Evolutionary conservation across 2,888 invertebrate genomes (phyloP).

Genomic region (Athrips mouffetella): DNA sequence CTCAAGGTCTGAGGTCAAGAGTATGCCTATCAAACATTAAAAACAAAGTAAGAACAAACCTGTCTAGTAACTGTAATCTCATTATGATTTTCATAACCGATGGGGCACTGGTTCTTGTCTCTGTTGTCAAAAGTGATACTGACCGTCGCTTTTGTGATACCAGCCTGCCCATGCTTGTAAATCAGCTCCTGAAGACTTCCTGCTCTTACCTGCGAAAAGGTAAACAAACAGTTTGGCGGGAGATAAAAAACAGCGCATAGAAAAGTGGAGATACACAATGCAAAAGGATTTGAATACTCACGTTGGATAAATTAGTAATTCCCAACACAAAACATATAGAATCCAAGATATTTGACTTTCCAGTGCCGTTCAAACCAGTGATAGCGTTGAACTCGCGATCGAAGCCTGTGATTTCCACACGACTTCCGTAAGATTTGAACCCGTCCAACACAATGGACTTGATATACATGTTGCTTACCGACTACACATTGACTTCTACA

Average conservation of each 20-base stretch:
- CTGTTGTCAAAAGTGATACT: conserved; percentile 97
- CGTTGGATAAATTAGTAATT: conserved; percentile 93
- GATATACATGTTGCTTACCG: conserved; percentile 84
- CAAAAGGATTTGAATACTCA: conserved; percentile 72
- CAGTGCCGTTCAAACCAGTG: conserved; percentile 98
- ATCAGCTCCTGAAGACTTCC: conserved; percentile 95
- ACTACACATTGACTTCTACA: conserved; percentile 16
- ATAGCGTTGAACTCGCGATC: conserved; percentile 98
- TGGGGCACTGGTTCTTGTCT: conserved; percentile 88
- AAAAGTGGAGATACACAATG: conserved; percentile 10
- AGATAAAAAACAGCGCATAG: background rate
- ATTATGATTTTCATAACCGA: conserved; percentile 93
- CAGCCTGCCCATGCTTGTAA: conserved; percentile 98
- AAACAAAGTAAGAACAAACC: conserved; percentile 41
- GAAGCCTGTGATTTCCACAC: conserved; percentile 94
- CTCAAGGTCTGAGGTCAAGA: background rate
- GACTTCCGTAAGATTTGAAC: conserved; percentile 97
- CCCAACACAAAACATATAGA: conserved; percentile 98
- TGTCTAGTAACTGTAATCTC: conserved; percentile 96
- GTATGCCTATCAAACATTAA: background rate
- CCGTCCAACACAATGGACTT: conserved; percentile 96
- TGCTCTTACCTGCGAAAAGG: conserved; percentile 86
- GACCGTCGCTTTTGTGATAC: conserved; percentile 96
- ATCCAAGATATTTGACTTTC: conserved; percentile 98
- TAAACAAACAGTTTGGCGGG: background rate